Evolutionary conservation across 2,888 invertebrate genomes (phyloP).

Genomic region (Leistus spinibarbis): DNA sequence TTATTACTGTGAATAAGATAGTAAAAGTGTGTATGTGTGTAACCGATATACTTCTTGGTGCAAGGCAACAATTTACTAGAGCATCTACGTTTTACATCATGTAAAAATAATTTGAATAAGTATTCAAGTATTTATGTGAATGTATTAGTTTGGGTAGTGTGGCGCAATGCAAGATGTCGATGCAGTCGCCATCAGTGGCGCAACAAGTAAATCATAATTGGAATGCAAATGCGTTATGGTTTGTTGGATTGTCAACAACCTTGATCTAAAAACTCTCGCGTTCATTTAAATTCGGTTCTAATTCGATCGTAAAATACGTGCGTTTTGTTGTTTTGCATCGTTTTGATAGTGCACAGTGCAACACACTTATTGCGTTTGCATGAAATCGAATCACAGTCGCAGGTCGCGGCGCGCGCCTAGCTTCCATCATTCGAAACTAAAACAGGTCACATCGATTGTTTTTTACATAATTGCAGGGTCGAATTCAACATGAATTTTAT

Average conservation of each 20-base stretch:
- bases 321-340: neutral
- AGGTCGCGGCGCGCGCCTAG: neutral
- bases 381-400: neutral
- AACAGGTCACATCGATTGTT: neutral
- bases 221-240: conserved; percentile 31
- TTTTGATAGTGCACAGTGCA: neutral
- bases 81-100: too few relatives aligned
- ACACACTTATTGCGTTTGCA: neutral
- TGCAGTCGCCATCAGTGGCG: neutral
- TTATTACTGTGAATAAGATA: too few relatives aligned
- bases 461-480: neutral
- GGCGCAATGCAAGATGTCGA: conserved; percentile 7
- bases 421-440: neutral
- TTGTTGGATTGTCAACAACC: conserved; percentile 41
- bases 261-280: conserved; percentile 45
- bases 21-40: too few relatives aligned
- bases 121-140: too few relatives aligned
- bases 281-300: conserved; percentile 42
- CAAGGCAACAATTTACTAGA: too few relatives aligned
- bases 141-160: neutral
- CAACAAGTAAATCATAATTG: conserved; percentile 32
- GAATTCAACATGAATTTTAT: neutral
- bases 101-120: too few relatives aligned
- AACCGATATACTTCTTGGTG: too few relatives aligned
- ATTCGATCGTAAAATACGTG: conserved; percentile 22